Evolutionary conservation across 2,113 vertebrate genomes (phyloP), one percentile per base, ranked within the genome.

Genomic region (Poicephalus meyeri): DNA sequence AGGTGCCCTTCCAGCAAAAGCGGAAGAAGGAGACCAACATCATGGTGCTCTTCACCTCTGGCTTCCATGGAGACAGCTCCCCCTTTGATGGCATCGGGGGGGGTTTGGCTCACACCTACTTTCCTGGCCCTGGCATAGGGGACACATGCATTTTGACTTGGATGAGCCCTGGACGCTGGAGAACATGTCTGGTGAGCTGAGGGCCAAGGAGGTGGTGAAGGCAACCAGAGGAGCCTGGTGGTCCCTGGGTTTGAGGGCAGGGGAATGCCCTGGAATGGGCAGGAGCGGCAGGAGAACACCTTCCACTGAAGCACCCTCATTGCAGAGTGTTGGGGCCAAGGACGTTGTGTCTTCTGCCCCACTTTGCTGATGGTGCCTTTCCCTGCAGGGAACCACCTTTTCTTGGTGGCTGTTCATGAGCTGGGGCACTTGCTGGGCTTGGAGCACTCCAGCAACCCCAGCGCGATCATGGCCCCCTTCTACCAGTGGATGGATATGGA

Each of bases 141-240:
- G 99, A 2, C 99, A 99, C 83, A 99, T 98, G 0, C 99, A 99
- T 95, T 99, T 99, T 0, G 99, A 99, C 86, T 98, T 98, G 4
- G 99, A 99, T 52, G 99, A 99, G 91, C 99, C 99, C 4, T 99
- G 99, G 99, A 99, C 99, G 0, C 98, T 99, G 90, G 98, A 99
- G 85, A 99, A 98, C 66, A 96, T 98, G 80, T 83, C 98, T 90
- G 99, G 99, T 99, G 69, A 98, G 98, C 28, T 49, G 41, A 37
- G 39, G 56, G 47, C 44, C 25, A 5, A n/a, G 50, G 41, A 55
- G 29, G 39, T 50, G 29, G 14, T 29, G 33, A 55, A 78, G 42
- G 66, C 35, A 41, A 31, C 18, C 10, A 31, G 33, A 56, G 31
- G 33, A 68, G 52, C 12, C 60, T 39, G 39, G 16, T 58, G 31